These are phyloP conservation scores for Bucorvus abyssinicus DNA, from an alignment of 2,797 vertebrate genomes.

Conservation along the genomic window DNA sequence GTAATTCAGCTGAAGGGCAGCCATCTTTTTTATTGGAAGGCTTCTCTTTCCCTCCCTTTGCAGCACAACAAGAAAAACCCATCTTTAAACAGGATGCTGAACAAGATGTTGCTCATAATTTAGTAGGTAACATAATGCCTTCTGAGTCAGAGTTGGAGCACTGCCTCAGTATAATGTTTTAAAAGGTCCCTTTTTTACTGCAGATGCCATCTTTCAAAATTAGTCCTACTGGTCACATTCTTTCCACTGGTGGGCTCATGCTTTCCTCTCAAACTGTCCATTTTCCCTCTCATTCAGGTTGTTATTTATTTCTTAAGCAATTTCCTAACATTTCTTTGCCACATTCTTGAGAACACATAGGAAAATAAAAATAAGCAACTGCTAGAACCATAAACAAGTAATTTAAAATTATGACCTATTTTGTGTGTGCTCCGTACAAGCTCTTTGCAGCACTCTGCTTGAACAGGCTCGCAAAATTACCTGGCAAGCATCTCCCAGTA, in stretches of 20 bases:
- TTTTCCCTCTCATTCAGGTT: neutral
- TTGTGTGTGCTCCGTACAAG: neutral
- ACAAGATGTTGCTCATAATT: neutral
- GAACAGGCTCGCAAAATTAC: conserved; percentile 7
- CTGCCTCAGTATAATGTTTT: neutral
- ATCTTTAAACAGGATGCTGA: neutral
- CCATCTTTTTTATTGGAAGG: neutral
- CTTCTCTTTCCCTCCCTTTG: neutral
- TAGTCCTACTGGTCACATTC: neutral
- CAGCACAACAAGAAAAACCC: neutral
- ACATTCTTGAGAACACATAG: neutral
- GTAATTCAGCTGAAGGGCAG: neutral
- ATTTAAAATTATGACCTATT: neutral
- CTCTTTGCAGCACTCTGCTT: neutral
- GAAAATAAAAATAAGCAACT: conserved; percentile 20
- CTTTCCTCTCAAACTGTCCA: neutral
- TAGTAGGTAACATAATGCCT: neutral
- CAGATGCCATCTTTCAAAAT: neutral
- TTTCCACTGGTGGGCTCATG: neutral
- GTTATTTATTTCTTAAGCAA: neutral
- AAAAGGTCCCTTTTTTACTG: neutral
- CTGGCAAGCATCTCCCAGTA: neutral
- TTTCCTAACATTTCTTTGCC: neutral
- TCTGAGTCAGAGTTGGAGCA: neutral
- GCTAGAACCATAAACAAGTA: neutral